Base-by-base conservation (phyloP, 2,797 vertebrate species). In the Phalanger gymnotis region DNA sequence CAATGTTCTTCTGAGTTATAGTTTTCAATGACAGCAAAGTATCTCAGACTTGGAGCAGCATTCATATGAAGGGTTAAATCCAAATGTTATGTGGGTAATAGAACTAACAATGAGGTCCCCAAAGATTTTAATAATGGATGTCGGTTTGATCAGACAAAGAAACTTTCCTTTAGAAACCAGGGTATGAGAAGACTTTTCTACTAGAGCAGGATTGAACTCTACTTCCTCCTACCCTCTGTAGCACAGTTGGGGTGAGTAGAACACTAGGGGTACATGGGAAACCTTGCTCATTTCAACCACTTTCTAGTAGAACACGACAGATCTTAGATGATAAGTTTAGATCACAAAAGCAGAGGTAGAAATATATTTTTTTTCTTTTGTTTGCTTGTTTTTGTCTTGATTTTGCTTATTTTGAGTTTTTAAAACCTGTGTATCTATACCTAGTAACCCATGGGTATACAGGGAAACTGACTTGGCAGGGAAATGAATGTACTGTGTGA, bases 111-210 rank as follows among this genome's bases (percentile, higher is more conserved):
- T n/a, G 14, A 73, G 34, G 6, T 40, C 5, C 61, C 61, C 34
- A n/a, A 40, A 73, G 34, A 73, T 73, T 73, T n/a, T 40, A n/a
- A 73, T 40, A 73, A 73, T 73, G 5, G 34, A 73, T 73, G 61
- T n/a, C 5, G 19, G 61, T 73, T 40, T 34, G 57, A 94, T 31
- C 30, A 87, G 40, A 13, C 4, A 51, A 28, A 93, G 1, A 10
- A 93, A 53, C 91, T 57, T 51, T 57, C 54, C 91, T 92, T 96
- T 73, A 89, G 57, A 94, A 73, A 7, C 16, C 16, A 73, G 14
- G 61, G 6, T 22, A 22, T 54, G 25, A 90, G 40, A 93, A 53
- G 22, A 53, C 90, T 94, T 25, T 81, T 93, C 52, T 92, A 90
- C 61, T 94, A 92, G 22, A 9, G 12, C 27, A 93, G 16, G 30